Percentiles rank a stretch among this genome's conserved stretches.
Evolutionary conservation across 2,888 invertebrate species (phyloP).

Genomic region (Doris montereyensis): DNA sequence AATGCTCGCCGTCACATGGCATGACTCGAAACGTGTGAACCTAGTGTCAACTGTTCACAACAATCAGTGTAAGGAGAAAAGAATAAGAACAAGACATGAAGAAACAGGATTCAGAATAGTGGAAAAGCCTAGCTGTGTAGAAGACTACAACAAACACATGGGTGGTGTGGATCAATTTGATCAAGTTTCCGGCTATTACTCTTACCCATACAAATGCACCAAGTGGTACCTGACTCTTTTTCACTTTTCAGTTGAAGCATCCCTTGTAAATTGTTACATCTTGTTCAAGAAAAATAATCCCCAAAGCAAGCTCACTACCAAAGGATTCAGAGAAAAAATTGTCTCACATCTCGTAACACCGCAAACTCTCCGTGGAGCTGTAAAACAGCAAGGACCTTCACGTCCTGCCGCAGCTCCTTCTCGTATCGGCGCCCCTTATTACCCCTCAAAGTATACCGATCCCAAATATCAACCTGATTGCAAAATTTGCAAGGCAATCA

Average conservation of each 20-base stretch:
- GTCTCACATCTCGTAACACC: too few species aligned
- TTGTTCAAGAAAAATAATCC: too few species aligned
- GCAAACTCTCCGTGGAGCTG: too few species aligned
- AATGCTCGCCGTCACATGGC: constrained; percentile 47
- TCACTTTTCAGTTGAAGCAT: constrained; percentile 41
- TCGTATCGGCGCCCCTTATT: too few species aligned
- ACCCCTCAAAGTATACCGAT: too few species aligned
- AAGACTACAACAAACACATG: constrained; percentile 41
- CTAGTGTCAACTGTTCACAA: constrained; percentile 27
- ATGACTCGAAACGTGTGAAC: constrained; percentile 46
- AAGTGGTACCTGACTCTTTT: constrained; percentile 43
- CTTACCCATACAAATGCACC: constrained; percentile 36
- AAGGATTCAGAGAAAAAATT: too few species aligned
- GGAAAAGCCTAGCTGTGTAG: constrained; percentile 35
- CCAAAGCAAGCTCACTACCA: too few species aligned
- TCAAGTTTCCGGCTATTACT: constrained; percentile 36
- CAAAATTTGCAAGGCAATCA: too few species aligned
- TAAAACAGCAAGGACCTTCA: too few species aligned
- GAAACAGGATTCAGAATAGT: constrained; percentile 23
- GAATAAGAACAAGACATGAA: constrained; percentile 18
- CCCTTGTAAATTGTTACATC: constrained; percentile 47
- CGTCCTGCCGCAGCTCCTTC: too few species aligned
- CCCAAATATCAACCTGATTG: too few species aligned
- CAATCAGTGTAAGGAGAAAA: constrained; percentile 13
- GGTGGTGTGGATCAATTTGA: constrained; percentile 43